Evolutionary conservation across 2,113 vertebrate genomes (phyloP).

Genomic region (Cichladusa arquata): DNA sequence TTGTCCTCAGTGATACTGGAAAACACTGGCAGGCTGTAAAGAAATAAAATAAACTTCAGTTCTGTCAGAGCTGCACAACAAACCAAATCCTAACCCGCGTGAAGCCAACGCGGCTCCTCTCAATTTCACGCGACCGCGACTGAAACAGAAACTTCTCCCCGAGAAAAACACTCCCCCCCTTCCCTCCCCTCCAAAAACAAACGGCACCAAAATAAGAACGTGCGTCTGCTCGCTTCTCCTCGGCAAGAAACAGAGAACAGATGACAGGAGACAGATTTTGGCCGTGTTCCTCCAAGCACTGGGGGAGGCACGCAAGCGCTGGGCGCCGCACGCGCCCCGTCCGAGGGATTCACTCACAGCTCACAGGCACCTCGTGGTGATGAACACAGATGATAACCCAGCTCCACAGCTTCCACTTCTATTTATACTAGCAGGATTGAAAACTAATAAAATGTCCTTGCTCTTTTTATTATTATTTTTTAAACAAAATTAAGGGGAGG

Average conservation of each 20-base stretch:
- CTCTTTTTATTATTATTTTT: not conserved
- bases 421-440: not conserved
- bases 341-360: not conserved
- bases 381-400: not conserved
- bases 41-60: not conserved
- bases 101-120: not conserved
- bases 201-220: slow-evolving; percentile 18
- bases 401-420: not conserved
- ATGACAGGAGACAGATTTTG: slow-evolving; percentile 17
- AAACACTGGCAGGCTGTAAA: not conserved
- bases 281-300: not conserved
- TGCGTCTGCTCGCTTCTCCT: slow-evolving; percentile 14
- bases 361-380: not conserved
- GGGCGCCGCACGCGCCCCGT: not conserved
- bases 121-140: not conserved
- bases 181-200: not conserved
- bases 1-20: not conserved
- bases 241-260: not conserved
- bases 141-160: not conserved
- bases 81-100: not conserved
- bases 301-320: not conserved
- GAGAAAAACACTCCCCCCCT: not conserved
- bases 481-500: not conserved
- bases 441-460: not conserved
- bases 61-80: not conserved